Percentiles rank a stretch among this genome's conserved stretches.
phyloP scores from a whole-genome alignment of 2,113 vertebrate genomes.

The Chiloscyllium plagiosum region DNA sequence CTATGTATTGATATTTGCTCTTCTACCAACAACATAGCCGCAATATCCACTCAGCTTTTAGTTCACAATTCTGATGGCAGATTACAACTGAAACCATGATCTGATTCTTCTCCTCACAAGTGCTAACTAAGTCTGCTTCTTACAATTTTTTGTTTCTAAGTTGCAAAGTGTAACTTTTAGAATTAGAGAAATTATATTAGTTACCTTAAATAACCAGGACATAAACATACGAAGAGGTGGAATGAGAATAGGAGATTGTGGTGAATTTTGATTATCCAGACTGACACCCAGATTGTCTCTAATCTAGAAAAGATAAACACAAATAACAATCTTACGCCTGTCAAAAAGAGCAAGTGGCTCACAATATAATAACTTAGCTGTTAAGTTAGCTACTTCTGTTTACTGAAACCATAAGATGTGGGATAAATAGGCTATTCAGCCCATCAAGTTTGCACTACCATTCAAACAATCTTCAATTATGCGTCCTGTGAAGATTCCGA shows the following conservation, averaged over 20 bases:
- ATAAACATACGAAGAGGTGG: conserved; percentile 95
- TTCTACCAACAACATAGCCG: not conserved
- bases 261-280: conserved; percentile 84
- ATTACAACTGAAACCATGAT: not conserved
- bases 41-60: not conserved
- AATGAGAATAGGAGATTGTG: conserved; percentile 77
- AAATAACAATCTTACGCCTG: not conserved
- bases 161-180: not conserved
- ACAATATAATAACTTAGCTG: not conserved
- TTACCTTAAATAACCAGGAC: conserved; percentile 93
- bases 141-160: not conserved
- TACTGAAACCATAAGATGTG: not conserved
- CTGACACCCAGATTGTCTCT: conserved; percentile 93
- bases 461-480: not conserved
- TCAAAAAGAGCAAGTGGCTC: not conserved
- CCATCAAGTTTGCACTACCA: not conserved
- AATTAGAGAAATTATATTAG: not conserved
- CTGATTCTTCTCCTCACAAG: not conserved
- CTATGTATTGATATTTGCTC: not conserved
- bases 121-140: not conserved
- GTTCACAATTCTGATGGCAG: not conserved
- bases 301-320: conserved; percentile 62
- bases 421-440: too few relatives aligned
- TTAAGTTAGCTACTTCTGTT: not conserved
- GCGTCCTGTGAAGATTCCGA: not conserved